Evolutionary conservation across 2,113 vertebrate species (phyloP).

Genomic region (Lepidothrix coronata): DNA sequence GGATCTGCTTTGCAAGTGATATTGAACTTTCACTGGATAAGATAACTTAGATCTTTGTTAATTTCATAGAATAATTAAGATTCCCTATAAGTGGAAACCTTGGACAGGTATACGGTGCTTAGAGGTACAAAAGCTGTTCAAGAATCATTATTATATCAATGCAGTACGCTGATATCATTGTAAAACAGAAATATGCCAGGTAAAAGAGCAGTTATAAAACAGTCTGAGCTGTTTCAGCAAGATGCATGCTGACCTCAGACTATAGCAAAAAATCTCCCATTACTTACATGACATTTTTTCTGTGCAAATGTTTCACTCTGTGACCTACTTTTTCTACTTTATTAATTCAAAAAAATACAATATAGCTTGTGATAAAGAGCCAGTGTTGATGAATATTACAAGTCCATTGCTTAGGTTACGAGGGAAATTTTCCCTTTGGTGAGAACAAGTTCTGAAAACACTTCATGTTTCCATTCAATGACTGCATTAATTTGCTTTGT

Average conservation of each 20-base stretch:
- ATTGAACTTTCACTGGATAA: slow-evolving; percentile 51
- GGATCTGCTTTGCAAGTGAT: slow-evolving; percentile 33
- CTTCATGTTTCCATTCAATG: slow-evolving; percentile 32
- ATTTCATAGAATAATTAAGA: slow-evolving; percentile 38
- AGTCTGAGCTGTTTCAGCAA: not conserved
- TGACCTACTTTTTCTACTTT: slow-evolving; percentile 21
- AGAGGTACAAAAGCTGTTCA: slow-evolving; percentile 15
- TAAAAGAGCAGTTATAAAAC: slow-evolving; percentile 9
- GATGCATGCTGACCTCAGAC: not conserved
- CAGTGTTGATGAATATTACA: slow-evolving; percentile 21
- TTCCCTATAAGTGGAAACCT: not conserved
- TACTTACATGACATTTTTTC: slow-evolving; percentile 40
- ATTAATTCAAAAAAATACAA: slow-evolving; percentile 23
- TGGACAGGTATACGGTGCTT: not conserved
- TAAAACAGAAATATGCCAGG: slow-evolving; percentile 12
- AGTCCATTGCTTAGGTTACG: not conserved
- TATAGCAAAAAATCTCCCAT: not conserved
- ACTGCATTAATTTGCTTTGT: slow-evolving; percentile 19
- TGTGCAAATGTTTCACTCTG: not conserved
- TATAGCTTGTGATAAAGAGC: not conserved
- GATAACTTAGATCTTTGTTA: slow-evolving; percentile 21
- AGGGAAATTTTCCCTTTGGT: slow-evolving; percentile 39
- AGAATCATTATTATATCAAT: slow-evolving; percentile 37
- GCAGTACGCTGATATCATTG: not conserved
- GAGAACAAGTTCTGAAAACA: slow-evolving; percentile 37